Evolutionary conservation across 2,888 invertebrate genomes (phyloP).

Genomic region (Phlogophora meticulosa): DNA sequence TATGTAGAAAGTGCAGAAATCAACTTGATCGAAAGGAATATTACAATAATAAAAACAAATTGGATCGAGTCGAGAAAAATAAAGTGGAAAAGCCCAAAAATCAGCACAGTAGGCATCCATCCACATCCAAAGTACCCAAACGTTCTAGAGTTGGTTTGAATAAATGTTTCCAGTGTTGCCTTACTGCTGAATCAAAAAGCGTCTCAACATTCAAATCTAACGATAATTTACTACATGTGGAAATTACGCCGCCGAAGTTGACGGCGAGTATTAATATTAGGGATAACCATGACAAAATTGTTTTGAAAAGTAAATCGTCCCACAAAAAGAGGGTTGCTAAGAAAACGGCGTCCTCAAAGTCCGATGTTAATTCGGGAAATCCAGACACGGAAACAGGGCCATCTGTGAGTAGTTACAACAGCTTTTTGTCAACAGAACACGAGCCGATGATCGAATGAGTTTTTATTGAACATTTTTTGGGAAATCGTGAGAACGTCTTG

Average conservation of each 20-base stretch:
- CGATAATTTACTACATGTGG: constrained; percentile 16
- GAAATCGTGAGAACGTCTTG: constrained; percentile 18
- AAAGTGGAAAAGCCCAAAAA: constrained; percentile 15
- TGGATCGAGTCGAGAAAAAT: neutral
- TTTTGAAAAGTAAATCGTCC: neutral
- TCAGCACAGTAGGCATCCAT: neutral
- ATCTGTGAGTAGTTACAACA: constrained; percentile 72
- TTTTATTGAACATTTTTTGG: neutral
- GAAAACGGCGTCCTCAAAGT: constrained; percentile 17
- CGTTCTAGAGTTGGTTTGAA: constrained; percentile 21
- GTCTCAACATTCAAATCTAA: constrained; percentile 28
- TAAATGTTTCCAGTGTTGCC: constrained; percentile 51
- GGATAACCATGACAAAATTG: neutral
- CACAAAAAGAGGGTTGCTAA: constrained; percentile 1
- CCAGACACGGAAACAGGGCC: constrained; percentile 57
- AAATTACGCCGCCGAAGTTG: neutral
- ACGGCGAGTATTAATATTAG: neutral
- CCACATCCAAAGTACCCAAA: neutral
- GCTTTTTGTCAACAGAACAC: constrained; percentile 70
- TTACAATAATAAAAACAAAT: neutral
- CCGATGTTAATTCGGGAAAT: constrained; percentile 24
- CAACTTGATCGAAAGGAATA: neutral
- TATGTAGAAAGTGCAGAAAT: neutral
- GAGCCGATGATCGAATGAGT: constrained; percentile 73
- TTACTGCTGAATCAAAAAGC: constrained; percentile 16